Evolutionary conservation across 2,113 vertebrate species (phyloP), one percentile per base, ranked within the genome.

Genomic region (Bucco capensis): DNA sequence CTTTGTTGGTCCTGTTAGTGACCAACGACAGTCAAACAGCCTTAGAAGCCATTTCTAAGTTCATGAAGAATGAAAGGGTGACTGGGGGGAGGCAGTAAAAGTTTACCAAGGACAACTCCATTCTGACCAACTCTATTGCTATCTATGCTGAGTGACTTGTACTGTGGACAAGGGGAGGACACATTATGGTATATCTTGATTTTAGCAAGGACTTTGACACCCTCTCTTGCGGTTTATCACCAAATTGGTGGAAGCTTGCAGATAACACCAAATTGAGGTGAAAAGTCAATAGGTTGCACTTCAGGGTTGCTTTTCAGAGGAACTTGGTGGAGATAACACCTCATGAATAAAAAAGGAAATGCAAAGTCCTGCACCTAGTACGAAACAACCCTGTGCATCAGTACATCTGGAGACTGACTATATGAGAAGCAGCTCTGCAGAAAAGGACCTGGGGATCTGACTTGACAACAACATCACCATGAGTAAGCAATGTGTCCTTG

Each of bases 1-100:
- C 15, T 31, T 10, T 12, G 7, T 28, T n/a, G 38, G 6, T 10
- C 19, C 6, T 66, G 5, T 11, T 47, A 79, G 23, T 30, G 33
- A 42, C 15, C 35, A 79, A 42, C 15, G 18, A 75, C 33, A 49
- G 14, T 5, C 31, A 61, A 70, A 51, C 14, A 56, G 30, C 21
- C n/a, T 33, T 19, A 67, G 33, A 62, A 49, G 4, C 13, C 7
- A 16, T 38, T 71, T 75, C 42, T 44, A 58, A 42, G n/a, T n/a
- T 23, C 2, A 7, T 12, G 22, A 49, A 86, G 30, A 75, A 47
- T 33, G 35, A 40, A 51, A 53, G 2, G 9, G 6, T 62, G 23
- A 66, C 1, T 51, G 8, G 28, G 33, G 2, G 6, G 8, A 12
- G 71, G 33, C 6, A 77, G 23, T 22, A 28, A 0, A 2, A 6